These are phyloP conservation scores for Stylophora pistillata DNA, from an alignment of 64 coral and sea anemone genomes.

Conservation along the genomic window DNA sequence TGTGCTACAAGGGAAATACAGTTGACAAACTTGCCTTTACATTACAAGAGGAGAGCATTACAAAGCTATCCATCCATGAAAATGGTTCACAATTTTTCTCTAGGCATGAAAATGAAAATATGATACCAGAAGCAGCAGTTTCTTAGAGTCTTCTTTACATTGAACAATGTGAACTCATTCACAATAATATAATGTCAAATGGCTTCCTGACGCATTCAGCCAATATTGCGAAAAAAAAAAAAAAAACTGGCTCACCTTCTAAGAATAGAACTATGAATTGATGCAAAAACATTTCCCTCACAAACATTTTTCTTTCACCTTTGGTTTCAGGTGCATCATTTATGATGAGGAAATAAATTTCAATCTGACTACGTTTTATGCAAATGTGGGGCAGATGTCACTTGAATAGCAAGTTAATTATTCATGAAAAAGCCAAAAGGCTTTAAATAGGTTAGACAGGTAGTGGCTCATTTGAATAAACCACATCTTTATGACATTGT, in stretches of 20 bases:
- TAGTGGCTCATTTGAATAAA: slow-evolving; percentile 16
- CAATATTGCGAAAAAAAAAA: neutral
- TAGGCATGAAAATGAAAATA: neutral
- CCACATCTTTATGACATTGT: neutral
- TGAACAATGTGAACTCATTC: neutral
- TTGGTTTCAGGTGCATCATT: slow-evolving; percentile 9
- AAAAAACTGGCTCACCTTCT: neutral
- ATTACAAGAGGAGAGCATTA: neutral
- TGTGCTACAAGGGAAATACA: no score
- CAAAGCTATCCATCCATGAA: neutral
- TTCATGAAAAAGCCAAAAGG: slow-evolving; percentile 22
- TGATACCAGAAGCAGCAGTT: neutral
- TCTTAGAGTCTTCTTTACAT: neutral
- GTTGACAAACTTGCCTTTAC: no score
- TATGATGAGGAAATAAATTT: slow-evolving; percentile 41
- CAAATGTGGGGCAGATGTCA: slow-evolving; percentile 40
- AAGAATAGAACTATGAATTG: neutral
- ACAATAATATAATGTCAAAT: neutral
- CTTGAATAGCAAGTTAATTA: slow-evolving; percentile 26
- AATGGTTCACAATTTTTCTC: neutral
- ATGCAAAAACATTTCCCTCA: neutral
- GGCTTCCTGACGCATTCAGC: neutral
- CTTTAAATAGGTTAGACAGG: neutral
- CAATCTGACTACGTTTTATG: slow-evolving; percentile 14
- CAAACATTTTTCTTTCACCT: neutral